Percentiles rank a stretch among this genome's conserved stretches.
Conservation (phyloP, 2,888 invertebrate species). For the Seira musarum region DNA sequence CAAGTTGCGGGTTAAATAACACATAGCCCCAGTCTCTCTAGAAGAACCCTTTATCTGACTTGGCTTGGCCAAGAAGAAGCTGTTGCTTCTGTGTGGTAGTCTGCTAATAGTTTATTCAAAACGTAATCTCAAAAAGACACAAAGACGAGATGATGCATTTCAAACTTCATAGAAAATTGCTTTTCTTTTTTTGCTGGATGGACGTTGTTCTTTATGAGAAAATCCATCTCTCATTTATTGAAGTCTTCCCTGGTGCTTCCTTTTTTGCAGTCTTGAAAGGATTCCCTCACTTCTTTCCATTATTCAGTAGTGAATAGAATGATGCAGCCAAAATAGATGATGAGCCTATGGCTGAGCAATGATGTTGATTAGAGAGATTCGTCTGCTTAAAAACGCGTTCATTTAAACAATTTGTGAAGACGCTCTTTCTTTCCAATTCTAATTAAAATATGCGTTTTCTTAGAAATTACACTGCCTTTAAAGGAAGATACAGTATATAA, state of each 20-base stretch:
- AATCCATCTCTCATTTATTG: background rate
- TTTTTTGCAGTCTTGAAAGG: constrained; percentile 9
- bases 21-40: constrained; percentile 6
- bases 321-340: constrained; percentile 14
- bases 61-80: background rate
- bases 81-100: constrained; percentile 1
- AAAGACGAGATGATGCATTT: background rate
- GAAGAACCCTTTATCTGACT: background rate
- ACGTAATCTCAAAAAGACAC: constrained; percentile 1
- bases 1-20: background rate
- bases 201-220: constrained; percentile 6
- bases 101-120: background rate
- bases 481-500: background rate
- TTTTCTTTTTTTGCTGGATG: constrained; percentile 2
- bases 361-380: background rate
- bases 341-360: constrained; percentile 13
- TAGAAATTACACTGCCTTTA: too few species aligned
- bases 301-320: constrained; percentile 25
- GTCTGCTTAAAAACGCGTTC: background rate
- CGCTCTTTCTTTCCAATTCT: background rate
- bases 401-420: background rate
- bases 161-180: background rate
- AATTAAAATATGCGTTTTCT: too few species aligned
- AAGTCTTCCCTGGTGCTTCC: constrained; percentile 4
- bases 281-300: constrained; percentile 9